A percentile compares a stretch with the other conserved stretches of the same genome.
Conservation (phyloP, 2,888 invertebrate species). For the Sicus ferrugineus region DNA sequence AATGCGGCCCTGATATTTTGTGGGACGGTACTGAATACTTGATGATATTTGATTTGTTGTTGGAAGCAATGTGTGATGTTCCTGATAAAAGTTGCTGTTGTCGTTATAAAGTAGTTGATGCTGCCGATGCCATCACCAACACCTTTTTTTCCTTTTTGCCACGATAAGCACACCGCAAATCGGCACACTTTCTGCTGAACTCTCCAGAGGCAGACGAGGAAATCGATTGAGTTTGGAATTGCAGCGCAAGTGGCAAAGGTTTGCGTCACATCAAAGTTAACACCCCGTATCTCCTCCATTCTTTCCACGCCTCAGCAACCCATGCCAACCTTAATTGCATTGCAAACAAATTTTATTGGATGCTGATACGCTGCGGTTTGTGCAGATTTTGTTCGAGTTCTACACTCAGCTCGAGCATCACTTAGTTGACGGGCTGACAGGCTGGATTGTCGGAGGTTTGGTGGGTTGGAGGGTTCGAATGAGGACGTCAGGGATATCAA, state of each 20-base stretch:
- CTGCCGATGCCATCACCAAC: no score
- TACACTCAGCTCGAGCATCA: background rate
- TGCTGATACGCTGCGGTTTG: slow-evolving; percentile 23
- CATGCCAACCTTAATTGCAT: slow-evolving; percentile 24
- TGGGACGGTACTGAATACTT: no score
- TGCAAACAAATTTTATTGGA: slow-evolving; percentile 34
- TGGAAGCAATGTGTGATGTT: no score
- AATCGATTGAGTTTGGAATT: background rate
- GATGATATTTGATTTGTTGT: no score
- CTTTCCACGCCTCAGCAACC: background rate
- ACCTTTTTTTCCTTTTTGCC: no score
- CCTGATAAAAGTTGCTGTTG: no score
- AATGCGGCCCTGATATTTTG: no score
- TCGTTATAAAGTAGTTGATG: no score
- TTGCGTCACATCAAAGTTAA: slow-evolving; percentile 15
- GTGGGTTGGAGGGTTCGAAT: background rate
- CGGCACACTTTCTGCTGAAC: background rate
- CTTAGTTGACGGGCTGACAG: background rate
- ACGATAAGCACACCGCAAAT: slow-evolving; percentile 14
- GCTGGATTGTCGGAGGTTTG: no score
- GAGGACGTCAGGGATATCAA: background rate
- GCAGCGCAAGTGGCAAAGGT: slow-evolving; percentile 12
- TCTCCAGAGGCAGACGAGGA: background rate
- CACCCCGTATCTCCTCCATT: no score
- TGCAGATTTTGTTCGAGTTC: background rate